Evolutionary conservation across 2,888 invertebrate species (phyloP).

Genomic region (Epirrhoe alternata): DNA sequence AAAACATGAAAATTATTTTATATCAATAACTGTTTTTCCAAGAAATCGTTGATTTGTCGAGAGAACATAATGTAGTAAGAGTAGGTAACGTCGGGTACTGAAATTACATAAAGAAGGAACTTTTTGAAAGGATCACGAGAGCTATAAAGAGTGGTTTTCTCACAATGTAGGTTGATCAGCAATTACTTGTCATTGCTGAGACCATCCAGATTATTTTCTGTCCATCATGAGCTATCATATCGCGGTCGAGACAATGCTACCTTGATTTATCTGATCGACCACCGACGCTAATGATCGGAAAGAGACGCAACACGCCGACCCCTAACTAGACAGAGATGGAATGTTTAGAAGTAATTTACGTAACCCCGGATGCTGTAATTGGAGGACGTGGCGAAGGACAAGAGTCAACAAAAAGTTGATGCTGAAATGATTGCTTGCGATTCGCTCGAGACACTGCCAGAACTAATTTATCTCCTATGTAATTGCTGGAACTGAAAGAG

Average conservation of each 20-base stretch:
- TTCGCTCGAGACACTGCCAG: constrained; percentile 22
- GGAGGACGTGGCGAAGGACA: constrained; percentile 27
- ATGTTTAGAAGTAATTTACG: constrained; percentile 11
- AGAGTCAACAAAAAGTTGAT: constrained; percentile 24
- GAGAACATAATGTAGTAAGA: too few species aligned
- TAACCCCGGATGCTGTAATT: constrained; percentile 30
- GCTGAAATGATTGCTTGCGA: constrained; percentile 28
- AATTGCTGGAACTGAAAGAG: constrained; percentile 22
- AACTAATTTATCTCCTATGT: constrained; percentile 21
- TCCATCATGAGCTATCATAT: constrained; percentile 22
- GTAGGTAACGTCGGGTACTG: too few species aligned
- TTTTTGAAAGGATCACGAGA: not conserved
- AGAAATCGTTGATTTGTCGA: too few species aligned
- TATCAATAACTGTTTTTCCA: too few species aligned
- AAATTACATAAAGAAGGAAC: not conserved
- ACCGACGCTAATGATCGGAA: constrained; percentile 26
- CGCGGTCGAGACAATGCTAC: constrained; percentile 27
- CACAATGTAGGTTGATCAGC: constrained; percentile 3
- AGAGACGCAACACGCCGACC: constrained; percentile 18
- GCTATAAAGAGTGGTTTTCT: not conserved
- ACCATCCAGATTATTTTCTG: constrained; percentile 21
- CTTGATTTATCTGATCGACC: constrained; percentile 28
- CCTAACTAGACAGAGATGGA: constrained; percentile 12
- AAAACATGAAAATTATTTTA: not conserved
- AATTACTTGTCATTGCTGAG: constrained; percentile 1